A percentile compares a stretch with the other conserved stretches of the same genome.
phyloP scores from a whole-genome alignment of 2,113 vertebrate genomes.

The Trogon surrucura region DNA sequence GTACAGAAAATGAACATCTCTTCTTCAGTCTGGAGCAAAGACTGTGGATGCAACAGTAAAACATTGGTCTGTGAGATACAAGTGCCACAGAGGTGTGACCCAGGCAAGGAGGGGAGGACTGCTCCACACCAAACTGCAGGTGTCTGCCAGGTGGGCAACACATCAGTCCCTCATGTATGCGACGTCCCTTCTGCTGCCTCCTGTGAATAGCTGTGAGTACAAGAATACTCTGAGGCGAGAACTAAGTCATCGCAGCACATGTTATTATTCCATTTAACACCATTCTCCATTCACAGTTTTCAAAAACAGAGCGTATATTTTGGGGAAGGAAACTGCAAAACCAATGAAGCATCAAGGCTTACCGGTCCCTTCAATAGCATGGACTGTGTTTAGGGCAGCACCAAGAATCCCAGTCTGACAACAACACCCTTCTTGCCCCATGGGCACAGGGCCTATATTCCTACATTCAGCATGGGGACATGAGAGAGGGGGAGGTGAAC shows the following conservation, averaged over 20 bases:
- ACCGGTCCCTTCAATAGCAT: neutral
- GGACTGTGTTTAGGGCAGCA: neutral
- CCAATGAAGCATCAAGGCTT: neutral
- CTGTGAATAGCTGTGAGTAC: neutral
- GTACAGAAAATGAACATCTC: neutral
- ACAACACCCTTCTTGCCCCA: accelerated
- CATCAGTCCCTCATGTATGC: accelerated
- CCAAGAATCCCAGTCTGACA: neutral
- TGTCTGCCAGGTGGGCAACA: neutral
- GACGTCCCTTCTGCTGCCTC: neutral
- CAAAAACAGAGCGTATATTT: neutral
- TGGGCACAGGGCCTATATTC: neutral
- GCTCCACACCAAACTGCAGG: neutral
- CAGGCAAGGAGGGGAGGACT: accelerated
- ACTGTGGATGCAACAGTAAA: neutral
- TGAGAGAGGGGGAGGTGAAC: neutral
- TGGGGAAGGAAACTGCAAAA: neutral
- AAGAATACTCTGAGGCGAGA: neutral
- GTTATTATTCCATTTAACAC: neutral
- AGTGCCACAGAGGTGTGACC: neutral
- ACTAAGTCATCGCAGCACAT: accelerated
- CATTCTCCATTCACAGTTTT: neutral
- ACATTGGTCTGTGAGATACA: neutral
- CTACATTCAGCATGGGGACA: neutral
- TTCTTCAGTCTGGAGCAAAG: neutral